Evolutionary conservation across 2,113 vertebrate genomes (phyloP).

Genomic region (Apodemus speciosus): DNA sequence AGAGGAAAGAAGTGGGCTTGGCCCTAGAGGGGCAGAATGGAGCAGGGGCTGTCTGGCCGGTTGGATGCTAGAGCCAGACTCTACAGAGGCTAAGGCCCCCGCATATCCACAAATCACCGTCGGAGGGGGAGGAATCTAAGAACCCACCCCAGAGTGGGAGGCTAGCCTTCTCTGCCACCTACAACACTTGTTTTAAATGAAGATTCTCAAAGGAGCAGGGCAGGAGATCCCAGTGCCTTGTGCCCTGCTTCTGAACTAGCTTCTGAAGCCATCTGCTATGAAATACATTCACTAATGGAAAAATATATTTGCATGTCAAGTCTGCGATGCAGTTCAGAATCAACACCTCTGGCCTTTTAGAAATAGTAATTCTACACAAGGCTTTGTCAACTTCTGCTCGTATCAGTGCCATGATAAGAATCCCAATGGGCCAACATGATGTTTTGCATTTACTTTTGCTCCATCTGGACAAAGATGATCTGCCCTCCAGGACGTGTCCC

Average conservation of each 20-base stretch:
- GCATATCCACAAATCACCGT: background rate
- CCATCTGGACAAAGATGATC: background rate
- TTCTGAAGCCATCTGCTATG: background rate
- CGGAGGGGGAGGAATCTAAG: background rate
- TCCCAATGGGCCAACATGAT: rapidly evolving
- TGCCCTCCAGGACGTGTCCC: background rate
- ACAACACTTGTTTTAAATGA: rapidly evolving
- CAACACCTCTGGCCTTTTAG: background rate
- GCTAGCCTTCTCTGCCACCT: background rate
- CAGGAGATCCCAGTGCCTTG: background rate
- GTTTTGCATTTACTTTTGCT: background rate
- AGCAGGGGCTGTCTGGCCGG: background rate
- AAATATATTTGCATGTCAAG: background rate
- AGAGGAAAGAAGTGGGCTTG: background rate
- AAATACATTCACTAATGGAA: background rate
- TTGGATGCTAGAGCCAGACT: background rate
- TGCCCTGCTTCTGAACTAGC: background rate
- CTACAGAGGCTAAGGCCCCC: background rate
- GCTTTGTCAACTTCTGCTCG: background rate
- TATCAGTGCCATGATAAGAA: background rate
- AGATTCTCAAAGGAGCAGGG: background rate
- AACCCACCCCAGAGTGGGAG: background rate
- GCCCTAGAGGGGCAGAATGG: background rate
- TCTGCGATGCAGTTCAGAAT: background rate
- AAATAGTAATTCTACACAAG: background rate